These are phyloP conservation scores for Meiosimyza platycephala DNA, from an alignment of 2,888 invertebrate species.

Conservation along the genomic window DNA sequence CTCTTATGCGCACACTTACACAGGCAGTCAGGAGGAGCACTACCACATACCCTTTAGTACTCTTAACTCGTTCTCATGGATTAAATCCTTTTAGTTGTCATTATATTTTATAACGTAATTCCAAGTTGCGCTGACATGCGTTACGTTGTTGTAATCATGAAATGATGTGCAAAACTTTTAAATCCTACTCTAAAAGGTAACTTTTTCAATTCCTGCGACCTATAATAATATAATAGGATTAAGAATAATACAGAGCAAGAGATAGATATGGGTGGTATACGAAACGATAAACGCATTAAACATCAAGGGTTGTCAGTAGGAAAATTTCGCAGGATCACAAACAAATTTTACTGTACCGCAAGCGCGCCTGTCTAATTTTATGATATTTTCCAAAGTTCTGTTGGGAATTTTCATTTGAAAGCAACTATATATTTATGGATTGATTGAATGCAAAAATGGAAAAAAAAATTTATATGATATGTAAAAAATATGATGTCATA, in stretches of 20 bases:
- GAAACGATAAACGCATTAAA: constrained; percentile 22
- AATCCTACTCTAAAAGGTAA: constrained; percentile 42
- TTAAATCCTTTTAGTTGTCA: constrained; percentile 11
- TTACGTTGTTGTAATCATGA: constrained; percentile 17
- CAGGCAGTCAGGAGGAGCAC: not conserved
- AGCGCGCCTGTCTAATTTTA: too few relatives aligned
- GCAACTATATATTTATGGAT: too few relatives aligned
- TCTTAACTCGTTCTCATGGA: not conserved
- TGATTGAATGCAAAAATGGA: too few relatives aligned
- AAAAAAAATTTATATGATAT: too few relatives aligned
- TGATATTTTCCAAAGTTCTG: too few relatives aligned
- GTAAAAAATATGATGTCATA: too few relatives aligned
- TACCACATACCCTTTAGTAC: not conserved
- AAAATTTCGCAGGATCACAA: too few relatives aligned
- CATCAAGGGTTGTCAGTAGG: too few relatives aligned
- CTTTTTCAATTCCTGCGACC: constrained; percentile 46
- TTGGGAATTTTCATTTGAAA: too few relatives aligned
- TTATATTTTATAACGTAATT: constrained; percentile 20
- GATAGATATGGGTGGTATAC: not conserved
- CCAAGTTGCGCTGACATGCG: constrained; percentile 6
- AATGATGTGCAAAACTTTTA: constrained; percentile 33
- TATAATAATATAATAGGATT: constrained; percentile 57
- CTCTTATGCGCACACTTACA: not conserved
- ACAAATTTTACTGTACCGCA: too few relatives aligned
- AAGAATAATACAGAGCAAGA: constrained; percentile 45